Conservation (phyloP, 64 coral and sea anemone species). For the Pocillopora damicornis region DNA sequence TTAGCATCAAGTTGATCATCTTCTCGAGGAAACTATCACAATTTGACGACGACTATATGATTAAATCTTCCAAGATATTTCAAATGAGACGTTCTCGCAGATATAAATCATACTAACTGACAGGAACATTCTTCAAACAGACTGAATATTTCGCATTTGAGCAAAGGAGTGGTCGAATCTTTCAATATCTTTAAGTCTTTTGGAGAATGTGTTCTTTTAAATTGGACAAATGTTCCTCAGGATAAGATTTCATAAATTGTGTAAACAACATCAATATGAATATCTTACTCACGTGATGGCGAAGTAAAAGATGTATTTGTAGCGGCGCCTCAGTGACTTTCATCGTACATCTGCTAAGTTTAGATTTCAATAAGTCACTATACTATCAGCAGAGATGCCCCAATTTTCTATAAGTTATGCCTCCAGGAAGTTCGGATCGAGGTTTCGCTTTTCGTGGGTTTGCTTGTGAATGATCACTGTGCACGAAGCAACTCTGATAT, state of each 20-base stretch:
- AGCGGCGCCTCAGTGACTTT: not conserved
- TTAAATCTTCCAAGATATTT: not conserved
- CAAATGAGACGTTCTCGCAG: too few species aligned
- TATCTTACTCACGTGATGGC: not conserved
- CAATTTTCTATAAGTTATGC: too few species aligned
- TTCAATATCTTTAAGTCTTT: not conserved
- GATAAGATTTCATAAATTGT: not conserved
- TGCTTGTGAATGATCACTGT: too few species aligned
- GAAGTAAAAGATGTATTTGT: not conserved
- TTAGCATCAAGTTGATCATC: not conserved
- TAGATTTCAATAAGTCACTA: too few species aligned
- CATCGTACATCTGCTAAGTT: too few species aligned
- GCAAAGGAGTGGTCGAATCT: not conserved
- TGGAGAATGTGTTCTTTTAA: not conserved
- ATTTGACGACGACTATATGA: not conserved
- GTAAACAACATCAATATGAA: not conserved
- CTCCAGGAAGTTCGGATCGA: too few species aligned
- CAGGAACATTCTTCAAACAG: not conserved
- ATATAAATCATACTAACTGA: not conserved
- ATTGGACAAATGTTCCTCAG: not conserved
- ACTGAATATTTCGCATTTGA: not conserved
- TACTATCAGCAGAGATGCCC: too few species aligned
- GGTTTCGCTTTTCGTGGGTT: too few species aligned
- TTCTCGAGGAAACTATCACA: not conserved
- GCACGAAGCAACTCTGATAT: too few species aligned